A percentile compares a stretch with the other conserved stretches of the same genome.
phyloP scores from a whole-genome alignment of 2,888 invertebrate species.

The Synergus umbraculus region DNA sequence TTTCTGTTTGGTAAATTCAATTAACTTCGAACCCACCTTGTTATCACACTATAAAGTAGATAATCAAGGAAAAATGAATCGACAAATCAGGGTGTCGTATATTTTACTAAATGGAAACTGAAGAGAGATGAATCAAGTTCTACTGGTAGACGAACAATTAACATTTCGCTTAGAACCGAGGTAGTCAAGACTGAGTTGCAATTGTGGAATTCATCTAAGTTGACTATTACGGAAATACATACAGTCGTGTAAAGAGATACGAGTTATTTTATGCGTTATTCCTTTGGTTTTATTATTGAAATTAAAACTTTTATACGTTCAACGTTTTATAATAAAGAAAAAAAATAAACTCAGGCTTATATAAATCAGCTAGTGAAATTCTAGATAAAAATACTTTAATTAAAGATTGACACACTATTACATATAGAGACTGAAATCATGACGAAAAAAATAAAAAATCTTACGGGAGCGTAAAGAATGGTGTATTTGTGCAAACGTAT shows the following conservation, averaged over 20 bases:
- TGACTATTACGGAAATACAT: constrained; percentile 23
- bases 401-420: neutral
- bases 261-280: neutral
- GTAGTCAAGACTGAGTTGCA: neutral
- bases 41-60: neutral
- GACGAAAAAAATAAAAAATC: neutral
- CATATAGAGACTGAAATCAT: neutral
- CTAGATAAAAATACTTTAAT: constrained; percentile 27
- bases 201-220: constrained; percentile 1
- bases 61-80: neutral
- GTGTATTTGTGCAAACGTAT: neutral
- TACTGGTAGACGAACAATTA: neutral
- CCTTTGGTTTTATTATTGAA: constrained; percentile 8
- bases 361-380: neutral
- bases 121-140: neutral
- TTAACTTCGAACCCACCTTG: neutral
- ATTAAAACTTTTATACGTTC: constrained; percentile 12
- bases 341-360: neutral
- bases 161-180: neutral
- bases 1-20: neutral
- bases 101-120: neutral
- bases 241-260: neutral
- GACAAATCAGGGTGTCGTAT: neutral
- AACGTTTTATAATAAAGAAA: neutral
- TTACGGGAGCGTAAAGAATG: neutral